Conservation (phyloP, 2,113 vertebrate species). For the Paradoxurus hermaphroditus region DNA sequence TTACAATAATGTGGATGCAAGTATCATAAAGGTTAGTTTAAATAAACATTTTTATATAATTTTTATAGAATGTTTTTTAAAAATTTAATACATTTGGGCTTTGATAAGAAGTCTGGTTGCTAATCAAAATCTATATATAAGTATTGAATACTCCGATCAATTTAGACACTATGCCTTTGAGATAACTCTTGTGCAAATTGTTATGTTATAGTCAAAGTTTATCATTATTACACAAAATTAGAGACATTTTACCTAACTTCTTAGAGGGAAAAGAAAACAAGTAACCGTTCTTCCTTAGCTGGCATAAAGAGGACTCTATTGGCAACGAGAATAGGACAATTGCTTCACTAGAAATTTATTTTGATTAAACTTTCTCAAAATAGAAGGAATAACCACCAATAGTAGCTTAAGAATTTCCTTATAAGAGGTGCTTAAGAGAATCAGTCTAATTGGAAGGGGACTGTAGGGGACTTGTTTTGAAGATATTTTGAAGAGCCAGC, state of each 20-base stretch:
- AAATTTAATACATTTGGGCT: background rate
- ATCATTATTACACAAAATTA: background rate
- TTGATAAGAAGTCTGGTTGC: background rate
- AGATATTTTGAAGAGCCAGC: background rate
- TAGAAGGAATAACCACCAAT: background rate
- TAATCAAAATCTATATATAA: conserved; percentile 27
- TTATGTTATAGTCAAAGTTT: background rate
- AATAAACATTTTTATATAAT: background rate
- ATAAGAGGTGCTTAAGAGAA: background rate
- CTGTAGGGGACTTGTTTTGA: background rate
- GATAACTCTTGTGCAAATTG: background rate
- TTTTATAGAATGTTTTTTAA: background rate
- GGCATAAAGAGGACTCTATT: conserved; percentile 44
- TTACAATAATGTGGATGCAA: background rate
- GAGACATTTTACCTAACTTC: background rate
- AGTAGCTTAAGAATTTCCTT: background rate
- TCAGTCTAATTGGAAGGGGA: background rate
- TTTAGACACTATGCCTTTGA: background rate
- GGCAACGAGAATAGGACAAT: conserved; percentile 54
- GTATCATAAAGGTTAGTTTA: background rate
- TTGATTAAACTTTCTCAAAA: conserved; percentile 50
- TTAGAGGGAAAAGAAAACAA: conserved; percentile 27
- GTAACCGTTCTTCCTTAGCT: conserved; percentile 44
- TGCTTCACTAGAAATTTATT: conserved; percentile 55
- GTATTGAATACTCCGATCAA: conserved; percentile 1